Base-by-base conservation (phyloP, 2,888 invertebrate species). In the Nymphalis urticae region DNA sequence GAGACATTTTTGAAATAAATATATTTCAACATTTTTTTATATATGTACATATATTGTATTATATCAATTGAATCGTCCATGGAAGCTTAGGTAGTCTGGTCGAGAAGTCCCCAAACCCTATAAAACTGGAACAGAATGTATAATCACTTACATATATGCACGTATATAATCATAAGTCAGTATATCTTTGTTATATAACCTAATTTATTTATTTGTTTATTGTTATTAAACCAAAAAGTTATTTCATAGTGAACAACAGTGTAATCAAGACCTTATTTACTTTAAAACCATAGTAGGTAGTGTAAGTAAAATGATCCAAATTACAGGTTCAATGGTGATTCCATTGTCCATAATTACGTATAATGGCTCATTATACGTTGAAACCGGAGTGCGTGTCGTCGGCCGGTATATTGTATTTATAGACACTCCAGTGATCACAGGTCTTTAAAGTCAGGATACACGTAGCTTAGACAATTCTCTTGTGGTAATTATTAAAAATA, bases 321-420 rank as follows among this genome's bases (percentile, higher is more conserved):
- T 79, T 75, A 76, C 74, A 79, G 76, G 68, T 79, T 80, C 78
- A 74, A 75, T 73, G 76, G 81, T 78, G 81, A 79, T 81, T 80
- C 42, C 84, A 82, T 82, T 81, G 83, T 81, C 82, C 80, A 80
- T 84, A 81, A 82, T 85, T 85, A 82, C 77, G 75, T 76, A 75
- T 79, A 89, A 89, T 86, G 88, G 86, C 81, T 86, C 87, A 85
- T 90, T 89, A 85, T 82, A 79, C 78, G 75, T 66, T 75, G 80
- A 77, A 87, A 84, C 80, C 75, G 75, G 85, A 86, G 86, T 82
- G 83, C 80, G 77, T 75, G 66, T 63, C 70, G 66, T 56, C 67
- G 61, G 63, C 62, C 64, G 67, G 68, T 72, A 70, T 59, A 56
- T 61, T 60, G 54, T 68, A 70, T 72, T 68, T 68, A 72, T 72